A percentile compares a stretch with the other conserved stretches of the same genome.
These are phyloP conservation scores for Cervus canadensis DNA, from an alignment of 2,113 vertebrate genomes.

Conservation along the genomic window DNA sequence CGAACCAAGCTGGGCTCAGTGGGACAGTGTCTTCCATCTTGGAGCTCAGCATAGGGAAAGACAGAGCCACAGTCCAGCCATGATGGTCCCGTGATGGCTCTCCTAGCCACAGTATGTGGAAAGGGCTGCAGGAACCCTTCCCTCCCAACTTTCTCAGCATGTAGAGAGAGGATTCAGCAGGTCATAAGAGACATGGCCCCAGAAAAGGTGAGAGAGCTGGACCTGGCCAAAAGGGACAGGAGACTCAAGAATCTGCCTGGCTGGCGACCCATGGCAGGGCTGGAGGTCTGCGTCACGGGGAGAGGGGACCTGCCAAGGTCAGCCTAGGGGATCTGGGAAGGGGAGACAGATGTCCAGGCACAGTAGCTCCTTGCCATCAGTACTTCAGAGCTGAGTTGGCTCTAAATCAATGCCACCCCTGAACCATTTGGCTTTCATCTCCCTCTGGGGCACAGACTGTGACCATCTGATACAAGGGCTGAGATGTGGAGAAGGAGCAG, in stretches of 20 bases:
- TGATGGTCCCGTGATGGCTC: fast-evolving
- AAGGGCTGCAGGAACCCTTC: not conserved
- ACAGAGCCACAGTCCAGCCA: not conserved
- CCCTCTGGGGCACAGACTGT: not conserved
- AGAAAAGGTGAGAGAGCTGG: not conserved
- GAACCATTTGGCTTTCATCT: not conserved
- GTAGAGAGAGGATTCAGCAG: not conserved
- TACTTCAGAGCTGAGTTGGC: not conserved
- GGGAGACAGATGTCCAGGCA: not conserved
- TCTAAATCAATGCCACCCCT: not conserved
- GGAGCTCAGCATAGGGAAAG: not conserved
- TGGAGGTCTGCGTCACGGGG: not conserved
- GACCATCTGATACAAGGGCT: not conserved
- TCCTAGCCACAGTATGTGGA: not conserved
- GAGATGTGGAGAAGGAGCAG: not conserved
- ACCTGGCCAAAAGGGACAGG: not conserved
- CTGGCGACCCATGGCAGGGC: not conserved
- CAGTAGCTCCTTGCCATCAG: not conserved
- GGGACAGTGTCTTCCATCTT: fast-evolving
- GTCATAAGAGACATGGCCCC: not conserved
- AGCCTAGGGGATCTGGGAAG: not conserved
- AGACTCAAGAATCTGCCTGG: not conserved
- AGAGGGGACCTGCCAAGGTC: not conserved
- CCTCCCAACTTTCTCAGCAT: not conserved
- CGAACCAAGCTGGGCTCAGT: not conserved